Evolutionary conservation across 2,797 vertebrate species (phyloP), one percentile per base, ranked within the genome.

Genomic region (Lutra lutra): DNA sequence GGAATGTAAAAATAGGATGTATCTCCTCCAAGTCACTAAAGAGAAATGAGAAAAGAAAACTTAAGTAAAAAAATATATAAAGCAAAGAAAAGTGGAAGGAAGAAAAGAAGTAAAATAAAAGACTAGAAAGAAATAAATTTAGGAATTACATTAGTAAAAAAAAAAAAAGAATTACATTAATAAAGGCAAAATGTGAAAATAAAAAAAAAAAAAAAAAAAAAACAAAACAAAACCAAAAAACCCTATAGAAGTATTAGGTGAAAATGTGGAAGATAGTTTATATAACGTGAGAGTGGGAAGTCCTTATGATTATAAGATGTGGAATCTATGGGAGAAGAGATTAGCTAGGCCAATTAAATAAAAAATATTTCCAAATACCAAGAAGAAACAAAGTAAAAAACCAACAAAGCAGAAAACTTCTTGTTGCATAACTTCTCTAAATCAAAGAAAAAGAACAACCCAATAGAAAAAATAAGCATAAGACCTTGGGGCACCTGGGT

Each of bases 401-500:
- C 51, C 35, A 70, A 46, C 43, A 56, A 86, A 91, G 4, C 58
- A 32, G 27, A 40, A 51, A 95, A 58, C 13, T 46, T 46, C 32
- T 48, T 78, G 35, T n/a, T 79, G 14, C 27, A 5, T 13, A 18
- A 17, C 3, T 77, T 17, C 54, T 35, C 58, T 20, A 96, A 82
- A 90, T 66, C 51, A 60, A 70, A 77, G 25, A 10, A n/a, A 51
- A 58, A 11, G 29, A 56, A 86, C 38, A 68, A 46, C 8, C 23
- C n/a, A 84, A 27, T 73, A 54, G 82, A 90, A 87, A 87, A 66
- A 95, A 89, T 77, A 95, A 72, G 51, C 64, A 95, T 62, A 75
- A 20, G 7, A 51, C 46, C 46, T 23, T 64, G 62, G 62, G 29
- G 27, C 6, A 1, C 6, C 62, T 64, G 27, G 60, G 60, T 64